Evolutionary conservation across 2,113 vertebrate genomes (phyloP), one percentile per base, ranked within the genome.

Genomic region (Tupaia chinensis): DNA sequence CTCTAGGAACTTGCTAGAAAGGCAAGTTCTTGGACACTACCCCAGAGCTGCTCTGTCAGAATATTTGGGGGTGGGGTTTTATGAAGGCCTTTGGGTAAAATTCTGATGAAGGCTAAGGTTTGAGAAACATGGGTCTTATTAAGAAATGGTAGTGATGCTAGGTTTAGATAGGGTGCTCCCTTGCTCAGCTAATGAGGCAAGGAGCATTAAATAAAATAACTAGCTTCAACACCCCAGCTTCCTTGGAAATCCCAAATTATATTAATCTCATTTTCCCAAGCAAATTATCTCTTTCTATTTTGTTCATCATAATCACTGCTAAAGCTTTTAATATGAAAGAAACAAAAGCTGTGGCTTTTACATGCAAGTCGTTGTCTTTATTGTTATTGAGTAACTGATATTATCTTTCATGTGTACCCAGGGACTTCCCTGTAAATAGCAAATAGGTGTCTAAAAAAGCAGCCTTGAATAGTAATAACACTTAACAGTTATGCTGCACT

Each of bases 171-270:
- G 15, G 53, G 76, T 92, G 32, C 84, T 97, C 91, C 58, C 95
- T 97, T 97, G 93, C 91, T 96, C 80, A 78, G 94, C 34, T 85
- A 72, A 79, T 79, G 69, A 97, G 94, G 83, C 83, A 74, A 79
- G 12, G 53, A 96, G 19, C 14, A 3, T 96, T 97, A 96, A 89
- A 91, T 97, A 96, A 97, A 95, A 92, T 76, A 98, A 97, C 96
- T 96, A 95, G 82, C 79, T 97, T 95, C 86, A 87, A 84, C 82
- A 86, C 95, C 84, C 93, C 80, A 88, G 60, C 68, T 76, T 89
- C 63, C 53, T 69, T 3, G 9, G 81, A 97, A 92, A 95, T 95
- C 95, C 69, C 54, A 85, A 83, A 54, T 96, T 96, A 89, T 88
- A 79, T 85, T 7, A 70, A 93, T 72, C 3, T 1, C 56, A 68